Evolutionary conservation across 2,888 invertebrate species (phyloP), one percentile per base, ranked within the genome.

Genomic region (Sphecodes monilicornis): DNA sequence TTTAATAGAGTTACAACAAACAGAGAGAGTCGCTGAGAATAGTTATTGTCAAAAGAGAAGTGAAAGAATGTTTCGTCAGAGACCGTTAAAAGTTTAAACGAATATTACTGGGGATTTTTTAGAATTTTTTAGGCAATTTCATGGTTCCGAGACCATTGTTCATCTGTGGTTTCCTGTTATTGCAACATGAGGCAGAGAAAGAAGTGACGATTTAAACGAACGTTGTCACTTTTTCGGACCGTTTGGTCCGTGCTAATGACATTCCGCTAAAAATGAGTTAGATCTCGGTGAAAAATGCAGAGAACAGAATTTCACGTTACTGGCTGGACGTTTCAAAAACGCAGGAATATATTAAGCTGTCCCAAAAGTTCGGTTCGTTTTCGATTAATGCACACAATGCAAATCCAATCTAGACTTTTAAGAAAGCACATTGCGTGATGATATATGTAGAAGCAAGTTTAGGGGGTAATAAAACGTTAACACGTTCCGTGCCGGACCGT

Each of bases 1-100:
- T 26, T 57, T 26, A 0, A 57, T 3, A 26, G 26, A 36, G 18
- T 22, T 18, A 54, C 29, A 72, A 26, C 32, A 36, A 57, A 32
- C n/a, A 22, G 66, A 39, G 50, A 50, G 10, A 50, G 11, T 39
- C 50, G 16, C 3, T 1, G 32, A 36, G 18, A 54, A 70, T 60
- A 76, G 64, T 74, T 80, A 29, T 57, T 41, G 73, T n/a, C 3
- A 43, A 11, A 32, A 54, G 22, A 69, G 50, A 70, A 82, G 43
- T 57, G 64, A n/a, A 78, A 73, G 22, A 41, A 22, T 4, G 26
- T 87, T 86, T 87, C 73, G 57, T 26, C 3, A 29, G 22, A 1
- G 32, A 74, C 72, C 83, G 83, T 83, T 84, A 82, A 72, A 71
- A 74, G 41, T 78, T 50, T 43, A 50, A 57, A 66, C 39, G 50